Evolutionary conservation across 2,797 vertebrate genomes (phyloP).

Genomic region (Philypnodon macrostomus): DNA sequence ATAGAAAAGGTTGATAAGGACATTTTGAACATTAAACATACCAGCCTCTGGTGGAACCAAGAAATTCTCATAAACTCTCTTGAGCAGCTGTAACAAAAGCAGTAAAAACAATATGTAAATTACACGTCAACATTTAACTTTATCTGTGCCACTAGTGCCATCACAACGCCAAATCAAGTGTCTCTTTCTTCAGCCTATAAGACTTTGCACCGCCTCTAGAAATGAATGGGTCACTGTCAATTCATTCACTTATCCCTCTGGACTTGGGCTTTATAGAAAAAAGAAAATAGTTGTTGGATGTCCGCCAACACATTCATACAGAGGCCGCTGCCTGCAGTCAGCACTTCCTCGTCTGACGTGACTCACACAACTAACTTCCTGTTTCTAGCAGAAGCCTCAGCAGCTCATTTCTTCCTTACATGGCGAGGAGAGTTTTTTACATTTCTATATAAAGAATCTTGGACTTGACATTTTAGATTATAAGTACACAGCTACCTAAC

Average conservation of each 20-base stretch:
- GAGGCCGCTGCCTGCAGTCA: constrained; percentile 42
- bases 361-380: constrained; percentile 86
- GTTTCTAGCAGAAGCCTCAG: constrained; percentile 74
- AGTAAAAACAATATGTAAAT: not conserved
- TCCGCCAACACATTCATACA: constrained; percentile 32
- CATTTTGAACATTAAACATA: constrained; percentile 51
- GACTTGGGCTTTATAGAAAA: constrained; percentile 16
- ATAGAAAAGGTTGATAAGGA: not conserved
- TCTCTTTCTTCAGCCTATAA: not conserved
- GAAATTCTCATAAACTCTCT: constrained; percentile 89
- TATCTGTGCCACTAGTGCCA: not conserved
- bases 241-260: constrained; percentile 11
- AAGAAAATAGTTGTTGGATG: constrained; percentile 10
- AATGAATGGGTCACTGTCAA: constrained; percentile 9
- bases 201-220: not conserved
- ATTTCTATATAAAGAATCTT: constrained; percentile 5
- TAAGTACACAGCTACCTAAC: no score
- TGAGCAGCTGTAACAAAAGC: constrained; percentile 85
- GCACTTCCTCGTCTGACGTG: constrained; percentile 76
- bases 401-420: constrained; percentile 76
- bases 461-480: no score
- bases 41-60: constrained; percentile 88
- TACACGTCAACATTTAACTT: no score
- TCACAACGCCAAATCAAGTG: not conserved
- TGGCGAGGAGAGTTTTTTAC: constrained; percentile 54